phyloP scores from a whole-genome alignment of 2,888 invertebrate species.

The Cosmia trapezina region DNA sequence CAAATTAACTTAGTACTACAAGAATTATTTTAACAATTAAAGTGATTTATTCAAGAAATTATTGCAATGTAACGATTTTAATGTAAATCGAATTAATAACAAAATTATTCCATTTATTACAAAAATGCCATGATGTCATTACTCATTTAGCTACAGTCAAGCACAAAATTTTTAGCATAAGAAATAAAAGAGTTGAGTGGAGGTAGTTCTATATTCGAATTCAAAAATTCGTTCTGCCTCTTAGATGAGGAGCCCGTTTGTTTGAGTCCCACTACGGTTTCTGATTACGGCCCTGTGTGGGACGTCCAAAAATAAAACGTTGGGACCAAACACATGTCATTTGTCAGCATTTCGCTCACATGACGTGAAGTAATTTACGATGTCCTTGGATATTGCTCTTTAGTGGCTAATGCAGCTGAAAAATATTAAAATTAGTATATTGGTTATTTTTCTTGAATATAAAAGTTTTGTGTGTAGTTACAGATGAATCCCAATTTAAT shows the following conservation, averaged over 20 bases:
- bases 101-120: not conserved
- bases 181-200: not conserved
- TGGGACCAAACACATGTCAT: slow-evolving; percentile 83
- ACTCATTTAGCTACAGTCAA: slow-evolving; percentile 15
- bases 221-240: slow-evolving; percentile 42
- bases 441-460: not conserved
- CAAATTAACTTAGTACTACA: not conserved
- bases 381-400: slow-evolving; percentile 74
- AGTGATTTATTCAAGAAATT: not conserved
- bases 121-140: not conserved
- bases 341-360: slow-evolving; percentile 85
- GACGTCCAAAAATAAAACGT: slow-evolving; percentile 81
- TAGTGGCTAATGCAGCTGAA: slow-evolving; percentile 66
- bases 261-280: slow-evolving; percentile 66
- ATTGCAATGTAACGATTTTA: too few relatives aligned
- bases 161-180: slow-evolving; percentile 3
- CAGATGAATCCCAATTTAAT: not conserved
- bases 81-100: not conserved
- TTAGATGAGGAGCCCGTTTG: slow-evolving; percentile 36
- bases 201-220: slow-evolving; percentile 32
- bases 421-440: not conserved
- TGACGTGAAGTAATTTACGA: slow-evolving; percentile 82
- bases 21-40: not conserved
- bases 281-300: slow-evolving; percentile 76
- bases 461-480: not conserved